Conservation (phyloP, 1,140 invertebrate species). For the Cydia amplana region DNA sequence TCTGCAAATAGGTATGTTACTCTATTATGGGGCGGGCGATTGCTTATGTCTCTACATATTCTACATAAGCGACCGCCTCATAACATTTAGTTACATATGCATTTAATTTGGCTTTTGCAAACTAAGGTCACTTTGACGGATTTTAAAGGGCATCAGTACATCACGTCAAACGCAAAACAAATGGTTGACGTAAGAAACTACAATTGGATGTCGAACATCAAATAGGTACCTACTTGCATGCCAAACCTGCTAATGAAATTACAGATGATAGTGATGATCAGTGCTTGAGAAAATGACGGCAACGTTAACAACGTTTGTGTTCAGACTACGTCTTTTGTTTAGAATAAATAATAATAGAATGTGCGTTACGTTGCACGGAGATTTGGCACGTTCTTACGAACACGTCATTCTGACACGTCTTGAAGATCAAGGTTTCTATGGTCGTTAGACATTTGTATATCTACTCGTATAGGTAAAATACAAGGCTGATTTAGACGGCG, state of each 20-base stretch:
- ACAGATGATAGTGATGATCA: not conserved
- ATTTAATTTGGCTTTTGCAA: too few relatives aligned
- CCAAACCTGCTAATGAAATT: too few relatives aligned
- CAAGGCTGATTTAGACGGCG: too few relatives aligned
- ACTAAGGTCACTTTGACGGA: too few relatives aligned
- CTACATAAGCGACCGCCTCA: too few relatives aligned
- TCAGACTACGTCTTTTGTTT: conserved; percentile 19
- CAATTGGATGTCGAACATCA: not conserved
- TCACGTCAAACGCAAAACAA: not conserved
- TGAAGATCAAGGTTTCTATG: conserved; percentile 22
- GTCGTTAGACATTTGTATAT: not conserved
- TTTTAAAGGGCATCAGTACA: too few relatives aligned
- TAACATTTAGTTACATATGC: too few relatives aligned
- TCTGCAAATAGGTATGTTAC: too few relatives aligned
- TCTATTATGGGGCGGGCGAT: too few relatives aligned
- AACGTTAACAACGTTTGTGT: not conserved
- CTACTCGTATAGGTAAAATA: not conserved
- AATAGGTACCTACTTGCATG: not conserved
- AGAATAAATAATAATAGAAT: conserved; percentile 31
- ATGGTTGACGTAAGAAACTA: not conserved
- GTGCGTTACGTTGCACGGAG: conserved; percentile 14
- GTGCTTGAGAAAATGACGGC: not conserved
- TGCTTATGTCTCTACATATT: too few relatives aligned
- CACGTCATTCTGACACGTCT: conserved; percentile 19
- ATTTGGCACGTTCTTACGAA: conserved; percentile 10